phyloP scores from a whole-genome alignment of 2,797 vertebrate species.

The Coracias cyanogaster region DNA sequence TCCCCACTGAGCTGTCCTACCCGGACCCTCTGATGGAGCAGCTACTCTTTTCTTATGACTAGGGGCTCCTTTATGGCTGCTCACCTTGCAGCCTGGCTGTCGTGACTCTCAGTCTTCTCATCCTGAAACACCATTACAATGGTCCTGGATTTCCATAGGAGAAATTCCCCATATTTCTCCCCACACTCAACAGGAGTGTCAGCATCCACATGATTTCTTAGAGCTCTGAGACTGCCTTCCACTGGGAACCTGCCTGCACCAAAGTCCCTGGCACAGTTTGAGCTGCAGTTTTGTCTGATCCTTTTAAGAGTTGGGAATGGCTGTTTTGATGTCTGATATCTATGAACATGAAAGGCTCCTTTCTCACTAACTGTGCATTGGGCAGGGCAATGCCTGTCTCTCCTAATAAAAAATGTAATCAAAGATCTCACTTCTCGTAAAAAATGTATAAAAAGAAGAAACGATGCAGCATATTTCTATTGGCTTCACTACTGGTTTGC shows the following conservation, averaged over 20 bases:
- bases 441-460: slow-evolving; percentile 71
- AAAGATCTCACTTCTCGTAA: slow-evolving; percentile 65
- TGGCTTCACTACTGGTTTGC: slow-evolving; percentile 22
- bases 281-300: slow-evolving; percentile 66
- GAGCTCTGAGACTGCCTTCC: not conserved
- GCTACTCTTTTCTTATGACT: not conserved
- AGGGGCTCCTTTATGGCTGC: not conserved
- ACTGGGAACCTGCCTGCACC: not conserved
- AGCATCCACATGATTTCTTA: not conserved
- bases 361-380: slow-evolving; percentile 47
- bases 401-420: slow-evolving; percentile 71
- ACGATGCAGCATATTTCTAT: not conserved
- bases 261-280: slow-evolving; percentile 56
- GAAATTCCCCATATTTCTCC: not conserved
- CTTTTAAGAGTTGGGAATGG: slow-evolving; percentile 67
- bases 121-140: not conserved
- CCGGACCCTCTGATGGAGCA: not conserved
- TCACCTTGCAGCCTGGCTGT: not conserved
- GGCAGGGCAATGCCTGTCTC: slow-evolving; percentile 61
- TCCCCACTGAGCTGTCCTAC: not conserved
- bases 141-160: not conserved
- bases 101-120: not conserved
- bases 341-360: slow-evolving; percentile 70
- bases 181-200: not conserved
- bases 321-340: slow-evolving; percentile 69